Evolutionary conservation across 2,113 vertebrate species (phyloP).

Genomic region (Vanacampus margaritifer): DNA sequence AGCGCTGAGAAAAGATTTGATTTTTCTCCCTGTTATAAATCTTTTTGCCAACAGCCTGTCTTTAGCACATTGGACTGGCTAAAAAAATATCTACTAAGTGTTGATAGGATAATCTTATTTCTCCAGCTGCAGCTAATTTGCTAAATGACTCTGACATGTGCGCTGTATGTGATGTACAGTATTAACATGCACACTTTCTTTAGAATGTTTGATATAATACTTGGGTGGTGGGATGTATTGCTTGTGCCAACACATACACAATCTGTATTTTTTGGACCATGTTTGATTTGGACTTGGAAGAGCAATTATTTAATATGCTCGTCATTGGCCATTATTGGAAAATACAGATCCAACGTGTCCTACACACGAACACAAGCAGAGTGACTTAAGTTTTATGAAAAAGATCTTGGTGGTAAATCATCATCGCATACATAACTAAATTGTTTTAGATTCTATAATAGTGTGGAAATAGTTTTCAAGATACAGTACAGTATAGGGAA

Average conservation of each 20-base stretch:
- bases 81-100: conserved; percentile 12
- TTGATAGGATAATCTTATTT: conserved; percentile 62
- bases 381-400: conserved; percentile 7
- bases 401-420: conserved; percentile 9
- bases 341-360: neutral
- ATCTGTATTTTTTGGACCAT: conserved; percentile 35
- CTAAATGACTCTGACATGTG: conserved; percentile 30
- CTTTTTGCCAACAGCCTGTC: conserved; percentile 25
- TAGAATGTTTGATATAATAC: conserved; percentile 18
- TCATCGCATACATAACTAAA: neutral
- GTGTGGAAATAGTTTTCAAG: neutral
- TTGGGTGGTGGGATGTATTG: conserved; percentile 50
- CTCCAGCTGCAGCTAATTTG: conserved; percentile 51
- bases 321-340: neutral
- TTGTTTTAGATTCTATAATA: neutral
- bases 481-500: neutral
- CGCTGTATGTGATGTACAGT: conserved; percentile 28
- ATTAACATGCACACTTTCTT: conserved; percentile 33
- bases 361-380: conserved; percentile 15
- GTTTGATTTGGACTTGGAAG: conserved; percentile 17
- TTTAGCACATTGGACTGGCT: conserved; percentile 24
- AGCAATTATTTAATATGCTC: conserved; percentile 1
- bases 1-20: conserved; percentile 38
- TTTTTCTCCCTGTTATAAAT: conserved; percentile 21
- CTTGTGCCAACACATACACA: conserved; percentile 56